phyloP scores from a whole-genome alignment of 1,140 invertebrate genomes.

The Cydia splendana region DNA sequence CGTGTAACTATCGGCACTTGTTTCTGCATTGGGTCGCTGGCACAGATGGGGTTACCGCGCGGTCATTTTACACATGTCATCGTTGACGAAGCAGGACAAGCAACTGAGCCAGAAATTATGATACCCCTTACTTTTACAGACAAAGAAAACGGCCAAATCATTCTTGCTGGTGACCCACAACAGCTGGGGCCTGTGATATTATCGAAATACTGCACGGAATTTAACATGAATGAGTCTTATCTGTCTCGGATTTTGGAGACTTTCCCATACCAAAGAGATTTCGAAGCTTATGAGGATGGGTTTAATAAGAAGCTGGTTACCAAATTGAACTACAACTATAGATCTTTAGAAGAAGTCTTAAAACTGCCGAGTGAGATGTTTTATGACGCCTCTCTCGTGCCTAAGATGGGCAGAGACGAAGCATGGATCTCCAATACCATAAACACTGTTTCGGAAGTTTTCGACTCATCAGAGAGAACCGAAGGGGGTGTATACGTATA shows the following conservation, averaged over 20 bases:
- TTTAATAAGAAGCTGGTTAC: constrained; percentile 87
- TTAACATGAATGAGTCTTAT: constrained; percentile 86
- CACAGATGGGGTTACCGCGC: constrained; percentile 82
- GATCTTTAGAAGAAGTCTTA: constrained; percentile 90
- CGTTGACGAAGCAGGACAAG: constrained; percentile 95
- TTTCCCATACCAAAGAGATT: constrained; percentile 84
- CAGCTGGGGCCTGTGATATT: constrained; percentile 93
- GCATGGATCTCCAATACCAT: constrained; percentile 61
- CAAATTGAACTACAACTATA: constrained; percentile 87
- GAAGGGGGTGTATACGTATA: constrained; percentile 90
- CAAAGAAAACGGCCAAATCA: constrained; percentile 83
- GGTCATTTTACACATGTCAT: constrained; percentile 94
- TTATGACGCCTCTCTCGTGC: constrained; percentile 87
- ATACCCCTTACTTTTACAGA: constrained; percentile 83
- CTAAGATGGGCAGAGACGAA: constrained; percentile 76
- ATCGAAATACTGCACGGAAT: constrained; percentile 82
- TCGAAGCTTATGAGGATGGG: constrained; percentile 69
- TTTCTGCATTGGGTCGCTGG: constrained; percentile 84
- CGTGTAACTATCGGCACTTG: constrained; percentile 93
- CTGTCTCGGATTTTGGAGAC: constrained; percentile 84
- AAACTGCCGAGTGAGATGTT: constrained; percentile 89
- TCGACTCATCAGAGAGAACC: constrained; percentile 57
- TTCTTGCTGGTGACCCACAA: constrained; percentile 94
- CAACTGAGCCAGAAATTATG: constrained; percentile 93
- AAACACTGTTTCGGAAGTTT: constrained; percentile 66